Percentiles rank a stretch among this genome's conserved stretches.
Evolutionary conservation across 2,113 vertebrate species (phyloP).

Genomic region (Caracal caracal): DNA sequence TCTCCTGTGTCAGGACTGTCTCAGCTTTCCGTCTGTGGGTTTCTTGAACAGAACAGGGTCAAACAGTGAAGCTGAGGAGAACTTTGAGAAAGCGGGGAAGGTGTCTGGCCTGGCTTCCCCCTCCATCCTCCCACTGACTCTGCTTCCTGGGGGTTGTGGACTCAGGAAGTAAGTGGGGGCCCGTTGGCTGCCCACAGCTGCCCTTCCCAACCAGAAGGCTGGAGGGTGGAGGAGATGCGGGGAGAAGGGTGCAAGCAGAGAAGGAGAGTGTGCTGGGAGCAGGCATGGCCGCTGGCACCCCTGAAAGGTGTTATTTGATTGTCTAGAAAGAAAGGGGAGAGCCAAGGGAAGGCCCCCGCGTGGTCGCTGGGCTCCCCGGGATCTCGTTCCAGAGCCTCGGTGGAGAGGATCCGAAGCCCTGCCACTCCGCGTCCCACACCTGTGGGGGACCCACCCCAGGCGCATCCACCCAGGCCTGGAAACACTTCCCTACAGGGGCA

Average conservation of each 20-base stretch:
- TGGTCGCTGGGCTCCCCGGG: background rate
- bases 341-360: background rate
- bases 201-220: conserved; percentile 59
- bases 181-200: conserved; percentile 22
- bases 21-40: conserved; percentile 68
- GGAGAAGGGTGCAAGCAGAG: background rate
- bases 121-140: conserved; percentile 15
- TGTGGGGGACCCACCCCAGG: background rate
- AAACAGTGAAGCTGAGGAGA: background rate
- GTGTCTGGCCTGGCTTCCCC: background rate
- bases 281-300: background rate
- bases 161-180: background rate
- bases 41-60: conserved; percentile 26
- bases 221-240: background rate
- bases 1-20: conserved; percentile 22
- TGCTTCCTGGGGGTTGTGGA: conserved; percentile 35
- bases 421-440: background rate
- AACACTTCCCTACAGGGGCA: background rate
- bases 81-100: background rate
- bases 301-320: background rate
- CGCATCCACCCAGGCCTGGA: background rate
- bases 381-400: background rate
- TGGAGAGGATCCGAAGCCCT: background rate
- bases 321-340: background rate
- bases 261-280: conserved; percentile 17